A percentile compares a stretch with the other conserved stretches of the same genome.
Evolutionary conservation across 2,797 vertebrate species (phyloP).

Genomic region (Fratercula arctica): DNA sequence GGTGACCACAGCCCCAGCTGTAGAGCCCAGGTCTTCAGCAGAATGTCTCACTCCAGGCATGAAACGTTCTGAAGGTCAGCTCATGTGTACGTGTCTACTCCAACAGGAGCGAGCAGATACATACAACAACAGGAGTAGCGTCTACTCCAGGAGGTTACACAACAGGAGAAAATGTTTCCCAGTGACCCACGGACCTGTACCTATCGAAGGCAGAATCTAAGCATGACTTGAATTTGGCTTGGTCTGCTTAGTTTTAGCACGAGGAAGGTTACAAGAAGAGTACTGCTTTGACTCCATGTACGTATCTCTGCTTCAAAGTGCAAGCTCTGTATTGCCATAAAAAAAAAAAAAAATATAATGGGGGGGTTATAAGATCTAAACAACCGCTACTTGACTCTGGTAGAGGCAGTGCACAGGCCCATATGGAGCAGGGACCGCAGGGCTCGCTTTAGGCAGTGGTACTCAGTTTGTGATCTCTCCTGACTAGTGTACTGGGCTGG

Average conservation of each 20-base stretch:
- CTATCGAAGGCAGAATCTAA: neutral
- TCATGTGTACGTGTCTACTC: accelerated
- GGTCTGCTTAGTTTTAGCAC: neutral
- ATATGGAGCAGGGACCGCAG: neutral
- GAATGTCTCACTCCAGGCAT: neutral
- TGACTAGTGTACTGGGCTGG: accelerated
- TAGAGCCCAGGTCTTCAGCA: neutral
- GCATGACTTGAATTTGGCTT: neutral
- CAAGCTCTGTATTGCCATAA: neutral
- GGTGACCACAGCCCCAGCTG: neutral
- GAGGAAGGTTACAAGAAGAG: neutral
- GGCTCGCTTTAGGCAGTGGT: accelerated
- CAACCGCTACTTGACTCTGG: accelerated
- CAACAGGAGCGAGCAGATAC: neutral
- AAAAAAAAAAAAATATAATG: accelerated
- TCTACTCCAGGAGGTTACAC: neutral
- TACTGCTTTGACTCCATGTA: neutral
- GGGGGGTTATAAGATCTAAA: too few species aligned
- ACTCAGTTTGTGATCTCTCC: accelerated
- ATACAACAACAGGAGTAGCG: neutral
- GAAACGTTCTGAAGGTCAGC: accelerated
- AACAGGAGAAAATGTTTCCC: neutral
- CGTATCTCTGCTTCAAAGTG: neutral
- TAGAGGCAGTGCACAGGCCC: neutral
- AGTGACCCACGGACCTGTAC: accelerated